Evolutionary conservation across 2,888 invertebrate species (phyloP).

Genomic region (Andrena chrysosceles): DNA sequence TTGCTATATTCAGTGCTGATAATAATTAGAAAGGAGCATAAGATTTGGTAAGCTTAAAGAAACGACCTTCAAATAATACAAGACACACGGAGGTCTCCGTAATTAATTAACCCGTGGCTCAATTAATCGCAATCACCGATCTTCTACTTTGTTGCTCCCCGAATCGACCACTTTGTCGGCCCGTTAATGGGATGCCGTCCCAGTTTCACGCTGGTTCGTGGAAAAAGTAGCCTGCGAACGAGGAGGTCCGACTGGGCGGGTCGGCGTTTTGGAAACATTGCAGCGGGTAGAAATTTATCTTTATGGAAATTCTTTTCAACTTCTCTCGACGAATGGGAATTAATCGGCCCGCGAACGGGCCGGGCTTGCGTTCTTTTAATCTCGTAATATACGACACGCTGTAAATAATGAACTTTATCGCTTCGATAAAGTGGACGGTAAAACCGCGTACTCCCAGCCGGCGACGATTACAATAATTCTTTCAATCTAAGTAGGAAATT

Average conservation of each 20-base stretch:
- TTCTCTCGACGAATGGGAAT: conserved; percentile 27
- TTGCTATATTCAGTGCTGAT: too few species aligned
- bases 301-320: conserved; percentile 48
- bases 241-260: conserved; percentile 30
- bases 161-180: conserved; percentile 45
- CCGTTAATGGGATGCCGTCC: conserved; percentile 30
- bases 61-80: neutral
- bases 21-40: too few species aligned
- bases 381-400: conserved; percentile 32
- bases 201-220: conserved; percentile 41
- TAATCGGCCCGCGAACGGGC: conserved; percentile 13
- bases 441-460: neutral
- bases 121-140: conserved; percentile 33
- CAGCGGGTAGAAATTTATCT: conserved; percentile 49
- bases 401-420: conserved; percentile 51
- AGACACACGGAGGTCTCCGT: too few species aligned
- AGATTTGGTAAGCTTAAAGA: neutral
- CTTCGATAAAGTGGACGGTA: conserved; percentile 39
- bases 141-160: conserved; percentile 36
- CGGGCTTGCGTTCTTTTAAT: conserved; percentile 33
- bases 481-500: conserved; percentile 14
- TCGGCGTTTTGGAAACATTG: conserved; percentile 28
- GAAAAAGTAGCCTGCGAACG: conserved; percentile 11
- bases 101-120: neutral
- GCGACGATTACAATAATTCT: conserved; percentile 35